phyloP scores from a whole-genome alignment of 2,113 vertebrate species.

The Oncorhynchus mykiss region DNA sequence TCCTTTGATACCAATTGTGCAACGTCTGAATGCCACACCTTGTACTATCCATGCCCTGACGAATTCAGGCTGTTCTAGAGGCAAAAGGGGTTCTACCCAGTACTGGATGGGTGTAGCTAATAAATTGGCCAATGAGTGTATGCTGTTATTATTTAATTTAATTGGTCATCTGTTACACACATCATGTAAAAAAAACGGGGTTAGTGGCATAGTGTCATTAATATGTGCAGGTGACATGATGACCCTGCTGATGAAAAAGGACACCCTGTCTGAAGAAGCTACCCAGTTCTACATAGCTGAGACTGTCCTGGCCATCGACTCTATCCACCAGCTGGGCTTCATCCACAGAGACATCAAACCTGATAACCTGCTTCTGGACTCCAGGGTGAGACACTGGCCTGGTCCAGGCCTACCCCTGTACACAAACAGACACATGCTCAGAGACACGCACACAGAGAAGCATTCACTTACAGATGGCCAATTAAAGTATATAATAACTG shows the following conservation, averaged over 20 bases:
- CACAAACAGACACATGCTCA: background rate
- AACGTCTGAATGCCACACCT: background rate
- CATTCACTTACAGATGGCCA: no score
- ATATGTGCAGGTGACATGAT: conserved; percentile 92
- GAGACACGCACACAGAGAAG: background rate
- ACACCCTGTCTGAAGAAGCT: conserved; percentile 95
- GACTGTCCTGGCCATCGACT: conserved; percentile 95
- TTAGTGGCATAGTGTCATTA: background rate
- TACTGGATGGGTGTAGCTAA: no score
- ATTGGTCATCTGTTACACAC: background rate
- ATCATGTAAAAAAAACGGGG: background rate
- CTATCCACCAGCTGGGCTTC: conserved; percentile 97
- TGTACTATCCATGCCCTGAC: background rate
- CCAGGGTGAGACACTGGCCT: conserved; percentile 76
- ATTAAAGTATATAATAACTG: no score
- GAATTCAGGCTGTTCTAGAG: no score
- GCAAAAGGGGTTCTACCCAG: no score
- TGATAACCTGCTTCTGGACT: conserved; percentile 94
- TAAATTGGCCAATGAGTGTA: no score
- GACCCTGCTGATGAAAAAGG: conserved; percentile 99
- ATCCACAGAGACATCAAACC: conserved; percentile 98
- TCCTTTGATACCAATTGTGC: no score
- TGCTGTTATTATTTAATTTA: background rate
- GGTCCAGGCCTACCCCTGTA: background rate
- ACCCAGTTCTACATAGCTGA: conserved; percentile 99